These are phyloP conservation scores for Eugnorisma glareosa DNA, from an alignment of 2,888 invertebrate genomes.

Conservation along the genomic window DNA sequence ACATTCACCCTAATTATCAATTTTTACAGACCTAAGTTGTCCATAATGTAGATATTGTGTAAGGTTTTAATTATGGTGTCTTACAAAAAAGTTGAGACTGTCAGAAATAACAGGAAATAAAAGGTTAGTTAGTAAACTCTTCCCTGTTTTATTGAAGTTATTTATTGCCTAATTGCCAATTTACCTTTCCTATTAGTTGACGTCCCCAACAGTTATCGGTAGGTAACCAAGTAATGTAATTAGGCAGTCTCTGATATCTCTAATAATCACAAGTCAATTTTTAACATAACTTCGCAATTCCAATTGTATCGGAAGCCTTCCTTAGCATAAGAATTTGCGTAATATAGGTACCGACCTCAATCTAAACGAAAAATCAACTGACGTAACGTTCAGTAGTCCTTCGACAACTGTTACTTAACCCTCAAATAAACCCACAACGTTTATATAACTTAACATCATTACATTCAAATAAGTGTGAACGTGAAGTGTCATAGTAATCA, in stretches of 20 bases:
- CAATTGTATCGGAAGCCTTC: not conserved
- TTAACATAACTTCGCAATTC: not conserved
- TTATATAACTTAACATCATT: not conserved
- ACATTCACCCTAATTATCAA: not conserved
- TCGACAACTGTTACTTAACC: not conserved
- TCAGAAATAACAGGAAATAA: not conserved
- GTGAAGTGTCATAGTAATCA: not conserved
- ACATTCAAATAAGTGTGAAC: constrained; percentile 17
- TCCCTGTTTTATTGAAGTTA: not conserved
- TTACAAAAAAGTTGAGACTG: not conserved
- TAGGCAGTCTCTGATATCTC: not conserved
- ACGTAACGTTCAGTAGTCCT: not conserved
- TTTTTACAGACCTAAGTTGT: not conserved
- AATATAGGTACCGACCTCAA: constrained; percentile 13
- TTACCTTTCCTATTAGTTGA: not conserved
- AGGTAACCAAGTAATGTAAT: constrained; percentile 4
- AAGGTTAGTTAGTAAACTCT: not conserved
- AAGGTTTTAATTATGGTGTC: constrained; percentile 5
- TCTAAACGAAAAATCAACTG: constrained; percentile 12
- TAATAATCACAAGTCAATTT: not conserved
- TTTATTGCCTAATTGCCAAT: not conserved
- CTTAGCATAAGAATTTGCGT: not conserved
- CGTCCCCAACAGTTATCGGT: not conserved
- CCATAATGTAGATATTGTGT: not conserved
- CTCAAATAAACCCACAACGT: not conserved